Evolutionary conservation across 2,888 invertebrate genomes (phyloP).

Genomic region (Pyralis farinalis): DNA sequence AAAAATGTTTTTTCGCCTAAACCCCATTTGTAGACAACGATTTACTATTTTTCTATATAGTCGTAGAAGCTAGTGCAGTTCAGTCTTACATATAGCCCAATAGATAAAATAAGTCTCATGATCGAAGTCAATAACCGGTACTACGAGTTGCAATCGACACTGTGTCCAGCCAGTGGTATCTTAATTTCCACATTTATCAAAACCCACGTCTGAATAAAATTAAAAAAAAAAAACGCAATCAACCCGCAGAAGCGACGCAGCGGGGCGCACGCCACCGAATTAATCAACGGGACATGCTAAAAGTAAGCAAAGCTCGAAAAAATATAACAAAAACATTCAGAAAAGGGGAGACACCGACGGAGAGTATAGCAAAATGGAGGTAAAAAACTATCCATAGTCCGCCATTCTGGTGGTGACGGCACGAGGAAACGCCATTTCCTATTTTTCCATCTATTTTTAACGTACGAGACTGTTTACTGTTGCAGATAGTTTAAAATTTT

Average conservation of each 20-base stretch:
- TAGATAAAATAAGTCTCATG: no score
- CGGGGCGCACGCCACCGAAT: conserved; percentile 66
- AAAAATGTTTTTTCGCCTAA: no score
- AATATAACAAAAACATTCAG: conserved; percentile 51
- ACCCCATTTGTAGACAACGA: no score
- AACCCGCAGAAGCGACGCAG: conserved; percentile 60
- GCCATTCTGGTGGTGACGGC: conserved; percentile 72
- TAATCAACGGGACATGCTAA: conserved; percentile 58
- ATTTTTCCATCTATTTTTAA: conserved; percentile 52
- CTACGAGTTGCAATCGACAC: background rate
- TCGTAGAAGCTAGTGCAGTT: no score
- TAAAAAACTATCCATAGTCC: conserved; percentile 53
- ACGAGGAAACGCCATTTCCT: conserved; percentile 67
- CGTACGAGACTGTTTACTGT: conserved; percentile 8
- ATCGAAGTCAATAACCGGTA: no score
- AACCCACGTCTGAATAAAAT: conserved; percentile 21
- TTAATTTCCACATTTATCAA: conserved; percentile 15
- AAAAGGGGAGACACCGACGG: conserved; percentile 53
- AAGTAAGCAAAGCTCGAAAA: conserved; percentile 54
- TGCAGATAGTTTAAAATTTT: conserved; percentile 4
- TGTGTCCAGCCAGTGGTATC: background rate
- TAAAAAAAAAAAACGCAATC: conserved; percentile 57
- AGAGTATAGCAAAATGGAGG: conserved; percentile 58
- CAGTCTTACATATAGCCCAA: no score
- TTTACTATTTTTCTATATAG: no score